These are phyloP conservation scores for Xyrauchen texanus DNA, from an alignment of 2,113 vertebrate genomes.

Conservation along the genomic window DNA sequence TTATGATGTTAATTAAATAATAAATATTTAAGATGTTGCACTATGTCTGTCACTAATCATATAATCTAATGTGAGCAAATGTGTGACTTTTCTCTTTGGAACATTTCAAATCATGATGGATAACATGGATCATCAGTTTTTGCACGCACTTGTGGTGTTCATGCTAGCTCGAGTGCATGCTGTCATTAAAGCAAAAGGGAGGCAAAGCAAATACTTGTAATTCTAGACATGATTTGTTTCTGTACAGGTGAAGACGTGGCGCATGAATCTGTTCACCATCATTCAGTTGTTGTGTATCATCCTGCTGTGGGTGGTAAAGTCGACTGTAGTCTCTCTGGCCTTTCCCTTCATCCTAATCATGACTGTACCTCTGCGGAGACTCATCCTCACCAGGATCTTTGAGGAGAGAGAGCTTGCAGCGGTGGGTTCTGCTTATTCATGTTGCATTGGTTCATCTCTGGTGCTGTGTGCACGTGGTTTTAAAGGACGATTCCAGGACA, in stretches of 20 bases:
- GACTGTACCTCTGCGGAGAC: conserved; percentile 91
- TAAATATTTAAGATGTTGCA: neutral
- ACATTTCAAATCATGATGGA: neutral
- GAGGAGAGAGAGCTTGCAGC: conserved; percentile 94
- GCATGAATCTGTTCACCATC: conserved; percentile 98
- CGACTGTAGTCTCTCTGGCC: conserved; percentile 87
- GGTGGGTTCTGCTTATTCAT: conserved; percentile 69
- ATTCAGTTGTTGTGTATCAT: conserved; percentile 92
- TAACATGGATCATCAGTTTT: neutral
- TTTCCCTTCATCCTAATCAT: conserved; percentile 98
- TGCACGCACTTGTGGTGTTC: neutral
- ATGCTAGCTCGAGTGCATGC: neutral
- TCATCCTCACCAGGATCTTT: conserved; percentile 89
- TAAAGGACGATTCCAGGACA: too few relatives aligned
- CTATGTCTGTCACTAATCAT: neutral
- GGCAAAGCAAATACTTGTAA: neutral
- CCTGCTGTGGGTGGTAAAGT: conserved; percentile 95
- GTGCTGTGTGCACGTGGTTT: too few relatives aligned
- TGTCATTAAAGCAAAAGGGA: neutral
- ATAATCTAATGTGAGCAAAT: neutral
- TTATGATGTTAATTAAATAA: neutral
- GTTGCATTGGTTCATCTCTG: too few relatives aligned
- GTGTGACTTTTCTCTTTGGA: neutral
- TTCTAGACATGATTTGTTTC: neutral
- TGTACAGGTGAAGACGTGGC: conserved; percentile 93